Percentiles rank a stretch among this genome's conserved stretches.
These are phyloP conservation scores for Bufo bufo DNA, from an alignment of 2,113 vertebrate species.

Conservation along the genomic window DNA sequence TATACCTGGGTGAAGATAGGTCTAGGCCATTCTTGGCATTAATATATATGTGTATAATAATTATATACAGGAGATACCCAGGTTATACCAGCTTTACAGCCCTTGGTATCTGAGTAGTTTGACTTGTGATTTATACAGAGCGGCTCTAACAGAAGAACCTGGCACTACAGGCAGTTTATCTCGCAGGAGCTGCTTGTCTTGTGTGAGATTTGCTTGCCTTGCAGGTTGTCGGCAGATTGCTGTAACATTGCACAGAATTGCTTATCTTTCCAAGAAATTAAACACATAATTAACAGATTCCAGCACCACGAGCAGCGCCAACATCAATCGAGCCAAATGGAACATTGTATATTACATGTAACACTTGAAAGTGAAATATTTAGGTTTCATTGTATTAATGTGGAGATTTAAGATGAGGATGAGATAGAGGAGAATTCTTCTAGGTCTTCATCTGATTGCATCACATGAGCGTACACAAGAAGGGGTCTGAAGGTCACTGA, in stretches of 20 bases:
- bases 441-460: too few relatives aligned
- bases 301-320: neutral
- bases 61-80: neutral
- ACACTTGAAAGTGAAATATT: neutral
- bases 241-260: constrained; percentile 6
- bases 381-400: neutral
- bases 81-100: neutral
- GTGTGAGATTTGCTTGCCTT: constrained; percentile 14
- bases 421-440: neutral
- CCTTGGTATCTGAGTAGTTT: neutral
- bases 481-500: too few relatives aligned
- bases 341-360: neutral
- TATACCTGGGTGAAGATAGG: neutral
- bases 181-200: neutral
- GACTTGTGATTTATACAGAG: neutral
- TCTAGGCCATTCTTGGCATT: too few relatives aligned
- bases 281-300: constrained; percentile 45
- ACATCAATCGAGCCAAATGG: constrained; percentile 26
- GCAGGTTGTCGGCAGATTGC: constrained; percentile 27
- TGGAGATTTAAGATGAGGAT: neutral
- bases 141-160: neutral
- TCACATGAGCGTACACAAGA: too few relatives aligned
- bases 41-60: neutral
- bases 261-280: constrained; percentile 48
- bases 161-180: constrained; percentile 5